Evolutionary conservation across 2,888 invertebrate genomes (phyloP).

Genomic region (Vanessa cardui): DNA sequence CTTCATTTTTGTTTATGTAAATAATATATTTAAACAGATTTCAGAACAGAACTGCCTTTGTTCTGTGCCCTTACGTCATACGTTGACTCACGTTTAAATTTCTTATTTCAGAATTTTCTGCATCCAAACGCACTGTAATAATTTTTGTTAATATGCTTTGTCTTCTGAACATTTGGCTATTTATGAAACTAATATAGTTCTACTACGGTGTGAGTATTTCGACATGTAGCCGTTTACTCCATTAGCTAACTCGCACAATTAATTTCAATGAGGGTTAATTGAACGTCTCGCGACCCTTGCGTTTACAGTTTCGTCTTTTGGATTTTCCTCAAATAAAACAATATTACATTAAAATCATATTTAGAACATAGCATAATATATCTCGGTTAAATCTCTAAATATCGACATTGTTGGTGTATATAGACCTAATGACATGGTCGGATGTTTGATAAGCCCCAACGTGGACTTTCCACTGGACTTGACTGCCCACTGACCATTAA

Average conservation of each 20-base stretch:
- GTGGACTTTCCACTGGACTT: conserved; percentile 1
- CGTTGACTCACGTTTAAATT: too few species aligned
- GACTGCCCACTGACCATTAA: not conserved
- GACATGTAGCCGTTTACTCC: conserved; percentile 15
- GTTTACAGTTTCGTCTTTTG: conserved; percentile 15
- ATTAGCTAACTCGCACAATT: conserved; percentile 48
- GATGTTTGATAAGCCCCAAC: conserved; percentile 4
- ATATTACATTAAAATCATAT: too few species aligned
- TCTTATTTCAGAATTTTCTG: too few species aligned
- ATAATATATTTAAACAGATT: too few species aligned
- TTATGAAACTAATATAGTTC: not conserved
- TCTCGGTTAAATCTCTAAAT: conserved; percentile 1
- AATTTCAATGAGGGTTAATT: conserved; percentile 51
- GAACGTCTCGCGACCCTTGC: conserved; percentile 44
- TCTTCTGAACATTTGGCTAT: not conserved
- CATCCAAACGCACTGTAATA: too few species aligned
- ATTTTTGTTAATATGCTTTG: too few species aligned
- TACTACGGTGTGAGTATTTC: not conserved
- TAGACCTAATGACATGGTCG: not conserved
- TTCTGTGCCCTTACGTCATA: too few species aligned
- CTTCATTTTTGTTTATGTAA: too few species aligned
- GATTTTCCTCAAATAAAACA: too few species aligned
- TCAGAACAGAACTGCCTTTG: too few species aligned
- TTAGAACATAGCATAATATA: too few species aligned
- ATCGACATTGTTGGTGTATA: conserved; percentile 10